Percentiles rank a stretch among this genome's conserved stretches.
phyloP scores from a whole-genome alignment of 2,113 vertebrate species.

The Ammospiza caudacuta region DNA sequence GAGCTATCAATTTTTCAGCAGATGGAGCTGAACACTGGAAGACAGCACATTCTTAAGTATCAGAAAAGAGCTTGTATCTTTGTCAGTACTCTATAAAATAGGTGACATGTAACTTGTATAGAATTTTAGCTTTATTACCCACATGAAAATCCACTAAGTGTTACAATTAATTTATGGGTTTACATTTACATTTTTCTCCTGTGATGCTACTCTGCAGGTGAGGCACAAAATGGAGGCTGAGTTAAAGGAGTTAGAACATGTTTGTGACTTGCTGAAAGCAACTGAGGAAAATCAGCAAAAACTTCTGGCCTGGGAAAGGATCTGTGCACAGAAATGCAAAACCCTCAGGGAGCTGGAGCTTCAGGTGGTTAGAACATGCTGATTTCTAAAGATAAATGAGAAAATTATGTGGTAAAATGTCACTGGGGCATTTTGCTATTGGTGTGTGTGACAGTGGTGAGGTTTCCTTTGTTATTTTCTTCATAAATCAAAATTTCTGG shows the following conservation, averaged over 20 bases:
- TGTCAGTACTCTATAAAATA: not conserved
- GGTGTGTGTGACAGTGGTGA: not conserved
- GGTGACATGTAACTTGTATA: not conserved
- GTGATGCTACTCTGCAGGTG: conserved; percentile 73
- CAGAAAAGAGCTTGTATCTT: not conserved
- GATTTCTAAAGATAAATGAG: conserved; percentile 2
- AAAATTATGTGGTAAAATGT: not conserved
- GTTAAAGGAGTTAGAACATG: conserved; percentile 73
- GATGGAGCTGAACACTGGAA: not conserved
- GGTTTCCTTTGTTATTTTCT: not conserved
- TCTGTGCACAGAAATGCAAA: conserved; percentile 70
- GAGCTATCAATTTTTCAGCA: not conserved
- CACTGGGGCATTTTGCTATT: conserved; percentile 42
- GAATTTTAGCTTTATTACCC: not conserved
- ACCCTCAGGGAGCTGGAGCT: conserved; percentile 77
- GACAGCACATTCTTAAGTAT: not conserved
- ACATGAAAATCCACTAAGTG: not conserved
- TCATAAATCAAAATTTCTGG: not conserved
- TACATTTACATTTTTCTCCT: conserved; percentile 42
- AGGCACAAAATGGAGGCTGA: conserved; percentile 72
- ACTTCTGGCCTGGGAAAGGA: conserved; percentile 69
- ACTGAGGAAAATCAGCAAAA: conserved; percentile 73
- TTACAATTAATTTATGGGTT: conserved; percentile 42
- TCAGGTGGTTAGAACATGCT: conserved; percentile 74
- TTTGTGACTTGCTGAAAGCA: conserved; percentile 72